phyloP scores from a whole-genome alignment of 2,113 vertebrate species.

The Neolamprologus kungweensis region DNA sequence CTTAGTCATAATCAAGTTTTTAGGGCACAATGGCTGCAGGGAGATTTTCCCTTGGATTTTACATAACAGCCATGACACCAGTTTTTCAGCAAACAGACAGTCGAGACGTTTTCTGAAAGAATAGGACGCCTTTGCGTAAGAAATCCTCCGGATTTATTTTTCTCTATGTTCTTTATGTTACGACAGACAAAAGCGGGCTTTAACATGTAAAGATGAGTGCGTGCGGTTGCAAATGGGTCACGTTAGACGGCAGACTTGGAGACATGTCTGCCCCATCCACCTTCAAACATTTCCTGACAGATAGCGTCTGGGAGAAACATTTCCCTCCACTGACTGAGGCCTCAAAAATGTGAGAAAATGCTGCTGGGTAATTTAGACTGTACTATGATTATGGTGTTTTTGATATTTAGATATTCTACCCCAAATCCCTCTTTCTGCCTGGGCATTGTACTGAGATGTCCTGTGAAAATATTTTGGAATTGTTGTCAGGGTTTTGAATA shows the following conservation, averaged over 20 bases:
- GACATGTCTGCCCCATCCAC: slow-evolving; percentile 50
- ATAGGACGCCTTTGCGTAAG: not conserved
- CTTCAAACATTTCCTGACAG: slow-evolving; percentile 49
- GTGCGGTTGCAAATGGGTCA: slow-evolving; percentile 18
- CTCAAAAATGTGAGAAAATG: slow-evolving; percentile 68
- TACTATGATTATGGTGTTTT: slow-evolving; percentile 61
- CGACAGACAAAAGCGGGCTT: not conserved
- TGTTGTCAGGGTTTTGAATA: slow-evolving; percentile 52
- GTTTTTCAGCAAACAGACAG: not conserved
- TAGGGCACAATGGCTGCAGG: not conserved
- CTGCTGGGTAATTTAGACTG: slow-evolving; percentile 61
- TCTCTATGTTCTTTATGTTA: not conserved
- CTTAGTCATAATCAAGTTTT: not conserved
- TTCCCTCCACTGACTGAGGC: slow-evolving; percentile 43
- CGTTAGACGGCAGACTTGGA: slow-evolving; percentile 19
- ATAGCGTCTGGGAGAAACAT: slow-evolving; percentile 47
- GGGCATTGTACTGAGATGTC: slow-evolving; percentile 33
- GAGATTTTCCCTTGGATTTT: not conserved
- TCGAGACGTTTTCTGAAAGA: not conserved
- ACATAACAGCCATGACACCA: not conserved
- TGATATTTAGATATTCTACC: slow-evolving; percentile 66
- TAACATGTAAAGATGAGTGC: slow-evolving; percentile 11
- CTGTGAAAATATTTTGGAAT: slow-evolving; percentile 64
- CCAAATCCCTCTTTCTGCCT: slow-evolving; percentile 37
- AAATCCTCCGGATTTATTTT: not conserved